Evolutionary conservation across 2,797 vertebrate species (phyloP), one percentile per base, ranked within the genome.

Genomic region (Sebastes alutus): DNA sequence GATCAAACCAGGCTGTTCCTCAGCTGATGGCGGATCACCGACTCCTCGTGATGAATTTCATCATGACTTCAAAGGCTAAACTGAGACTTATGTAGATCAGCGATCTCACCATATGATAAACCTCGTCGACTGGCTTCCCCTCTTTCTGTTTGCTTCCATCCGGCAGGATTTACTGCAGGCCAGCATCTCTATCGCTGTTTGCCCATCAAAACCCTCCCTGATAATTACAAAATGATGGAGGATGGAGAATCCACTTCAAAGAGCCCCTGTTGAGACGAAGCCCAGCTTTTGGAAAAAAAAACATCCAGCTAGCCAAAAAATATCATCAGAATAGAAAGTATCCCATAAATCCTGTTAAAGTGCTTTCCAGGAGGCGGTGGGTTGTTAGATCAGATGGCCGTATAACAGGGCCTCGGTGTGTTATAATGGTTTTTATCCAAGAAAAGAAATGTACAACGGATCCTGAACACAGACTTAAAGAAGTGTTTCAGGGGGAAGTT

Each of bases 221-320:
- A 85, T 89, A 82, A 86, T 90, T 85, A 90, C 71, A 82, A 87
- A 85, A 83, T 79, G 77, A 90, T 77, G 69, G 71, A 85, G 83
- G 52, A 73, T 35, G 38, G 32, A 67, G 70, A 78, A 69, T 35
- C 25, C 22, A 67, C 77, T 83, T 81, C 77, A 87, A 80, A 77
- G 85, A 82, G 52, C 65, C 52, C 35, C 77, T 0, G 16, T 61
- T 63, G 78, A 85, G 81, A 80, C 72, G 32, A 77, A 81, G 66
- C 52, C 54, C 59, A 64, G 66, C 72, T 82, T 80, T 69, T 32
- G 49, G 46, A 46, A 27, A 63, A 83, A 70, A 80, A 76, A 68
- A 68, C 80, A 78, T 75, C 52, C n/a, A 60, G 33, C 32, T 11
- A 49, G 38, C 75, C 63, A 55, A 80, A 81, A 92, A 85, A 87